phyloP scores from a whole-genome alignment of 2,888 invertebrate species.

The Raillietiella orientalis region DNA sequence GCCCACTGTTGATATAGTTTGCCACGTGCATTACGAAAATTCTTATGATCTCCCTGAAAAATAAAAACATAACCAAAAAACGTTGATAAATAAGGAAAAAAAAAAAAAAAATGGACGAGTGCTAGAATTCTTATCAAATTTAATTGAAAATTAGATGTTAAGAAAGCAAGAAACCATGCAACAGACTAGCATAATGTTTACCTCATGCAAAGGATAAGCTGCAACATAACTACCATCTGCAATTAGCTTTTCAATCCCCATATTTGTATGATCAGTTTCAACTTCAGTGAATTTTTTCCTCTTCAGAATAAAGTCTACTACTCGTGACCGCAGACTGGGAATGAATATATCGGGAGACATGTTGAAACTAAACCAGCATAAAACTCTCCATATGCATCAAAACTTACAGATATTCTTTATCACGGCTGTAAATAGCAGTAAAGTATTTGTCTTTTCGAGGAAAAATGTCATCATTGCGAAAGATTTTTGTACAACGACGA shows the following conservation, averaged over 20 bases:
- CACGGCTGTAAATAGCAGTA: slow-evolving; percentile 59
- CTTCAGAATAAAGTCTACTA: slow-evolving; percentile 70
- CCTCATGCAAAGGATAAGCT: slow-evolving; percentile 63
- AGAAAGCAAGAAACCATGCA: no score
- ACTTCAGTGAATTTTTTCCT: slow-evolving; percentile 36
- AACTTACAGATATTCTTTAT: slow-evolving; percentile 67
- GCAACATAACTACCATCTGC: slow-evolving; percentile 36
- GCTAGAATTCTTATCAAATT: slow-evolving; percentile 3
- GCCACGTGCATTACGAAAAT: slow-evolving; percentile 26
- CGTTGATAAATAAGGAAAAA: no score
- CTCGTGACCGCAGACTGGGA: slow-evolving; percentile 46
- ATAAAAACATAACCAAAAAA: neutral
- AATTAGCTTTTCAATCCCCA: slow-evolving; percentile 43
- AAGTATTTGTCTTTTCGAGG: slow-evolving; percentile 43
- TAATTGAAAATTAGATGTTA: neutral
- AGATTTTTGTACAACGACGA: no score
- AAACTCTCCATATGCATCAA: slow-evolving; percentile 1
- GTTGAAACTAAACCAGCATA: slow-evolving; percentile 30
- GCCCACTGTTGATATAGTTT: slow-evolving; percentile 53
- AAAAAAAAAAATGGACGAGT: neutral
- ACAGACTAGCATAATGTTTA: no score
- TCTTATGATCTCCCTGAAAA: slow-evolving; percentile 32
- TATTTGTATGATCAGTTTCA: slow-evolving; percentile 31
- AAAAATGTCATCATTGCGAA: slow-evolving; percentile 20
- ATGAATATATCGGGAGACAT: slow-evolving; percentile 52